These are phyloP conservation scores for Sylvicapra grimmia DNA, from an alignment of 2,113 vertebrate genomes.

Conservation along the genomic window DNA sequence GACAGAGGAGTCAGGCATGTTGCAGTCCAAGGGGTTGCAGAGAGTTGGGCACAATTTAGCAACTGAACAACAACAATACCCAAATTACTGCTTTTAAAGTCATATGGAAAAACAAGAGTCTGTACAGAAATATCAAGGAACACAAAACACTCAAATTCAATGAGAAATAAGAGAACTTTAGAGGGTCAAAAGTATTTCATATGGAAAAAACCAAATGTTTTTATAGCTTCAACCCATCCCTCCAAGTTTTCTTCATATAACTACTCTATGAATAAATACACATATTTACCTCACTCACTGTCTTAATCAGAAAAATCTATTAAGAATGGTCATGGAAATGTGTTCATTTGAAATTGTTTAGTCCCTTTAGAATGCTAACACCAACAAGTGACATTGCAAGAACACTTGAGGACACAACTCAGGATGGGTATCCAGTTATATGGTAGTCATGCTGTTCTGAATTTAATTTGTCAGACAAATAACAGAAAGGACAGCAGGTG, in stretches of 20 bases:
- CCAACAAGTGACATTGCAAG: neutral
- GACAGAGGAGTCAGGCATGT: neutral
- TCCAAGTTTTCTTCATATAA: constrained; percentile 26
- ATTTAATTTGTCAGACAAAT: constrained; percentile 57
- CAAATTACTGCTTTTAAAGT: neutral
- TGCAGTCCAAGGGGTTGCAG: neutral
- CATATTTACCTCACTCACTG: constrained; percentile 3
- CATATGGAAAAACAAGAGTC: neutral
- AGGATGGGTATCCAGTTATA: neutral
- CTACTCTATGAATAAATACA: constrained; percentile 29
- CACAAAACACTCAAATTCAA: neutral
- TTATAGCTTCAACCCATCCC: neutral
- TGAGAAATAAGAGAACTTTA: neutral
- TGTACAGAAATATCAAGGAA: neutral
- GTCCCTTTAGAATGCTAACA: neutral
- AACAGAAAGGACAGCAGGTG: constrained; percentile 64
- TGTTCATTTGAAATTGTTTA: neutral
- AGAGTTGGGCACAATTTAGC: neutral
- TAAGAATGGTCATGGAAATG: constrained; percentile 14
- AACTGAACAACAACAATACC: neutral
- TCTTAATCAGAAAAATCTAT: constrained; percentile 36
- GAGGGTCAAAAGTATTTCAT: neutral
- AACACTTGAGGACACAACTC: neutral
- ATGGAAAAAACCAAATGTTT: neutral
- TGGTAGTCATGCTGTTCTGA: constrained; percentile 31